A percentile compares a stretch with the other conserved stretches of the same genome.
Conservation (phyloP, 2,797 vertebrate genomes). For the Naso thynnoides region DNA sequence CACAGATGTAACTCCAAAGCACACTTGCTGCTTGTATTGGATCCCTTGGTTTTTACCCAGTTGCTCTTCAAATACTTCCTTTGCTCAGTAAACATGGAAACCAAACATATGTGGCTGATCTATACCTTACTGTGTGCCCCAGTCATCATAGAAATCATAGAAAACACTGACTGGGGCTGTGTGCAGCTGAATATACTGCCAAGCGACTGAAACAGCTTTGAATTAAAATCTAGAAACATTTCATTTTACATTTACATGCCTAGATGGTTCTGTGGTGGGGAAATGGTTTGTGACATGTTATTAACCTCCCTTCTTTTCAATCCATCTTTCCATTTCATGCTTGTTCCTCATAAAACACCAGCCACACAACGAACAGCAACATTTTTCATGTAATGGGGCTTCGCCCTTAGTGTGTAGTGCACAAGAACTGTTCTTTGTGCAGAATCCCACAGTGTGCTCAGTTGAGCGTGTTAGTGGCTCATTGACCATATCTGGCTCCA, state of each 20-base stretch:
- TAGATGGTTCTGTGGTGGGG: background rate
- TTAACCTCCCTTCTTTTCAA: constrained; percentile 18
- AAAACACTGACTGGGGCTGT: constrained; percentile 13
- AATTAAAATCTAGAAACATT: constrained; percentile 31
- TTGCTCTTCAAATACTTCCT: constrained; percentile 33
- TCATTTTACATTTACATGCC: constrained; percentile 16
- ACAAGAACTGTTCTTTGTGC: background rate
- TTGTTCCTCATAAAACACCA: constrained; percentile 28
- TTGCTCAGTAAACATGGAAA: constrained; percentile 26
- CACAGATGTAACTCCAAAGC: background rate
- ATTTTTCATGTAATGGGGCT: background rate
- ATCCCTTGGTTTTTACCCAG: constrained; percentile 12
- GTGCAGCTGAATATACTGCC: constrained; percentile 19
- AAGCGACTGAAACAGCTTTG: constrained; percentile 12
- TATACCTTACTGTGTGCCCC: background rate
- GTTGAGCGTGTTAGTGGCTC: constrained; percentile 37
- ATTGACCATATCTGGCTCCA: constrained; percentile 34
- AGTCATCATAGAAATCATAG: constrained; percentile 7
- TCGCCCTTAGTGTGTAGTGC: background rate
- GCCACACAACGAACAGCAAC: background rate
- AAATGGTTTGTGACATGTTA: constrained; percentile 14
- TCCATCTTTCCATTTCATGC: background rate
- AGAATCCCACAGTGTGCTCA: constrained; percentile 30
- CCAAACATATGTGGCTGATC: constrained; percentile 26
- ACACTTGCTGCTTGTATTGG: background rate